Evolutionary conservation across 2,797 vertebrate species (phyloP).

Genomic region (Microctenopoma stevenorrisi): DNA sequence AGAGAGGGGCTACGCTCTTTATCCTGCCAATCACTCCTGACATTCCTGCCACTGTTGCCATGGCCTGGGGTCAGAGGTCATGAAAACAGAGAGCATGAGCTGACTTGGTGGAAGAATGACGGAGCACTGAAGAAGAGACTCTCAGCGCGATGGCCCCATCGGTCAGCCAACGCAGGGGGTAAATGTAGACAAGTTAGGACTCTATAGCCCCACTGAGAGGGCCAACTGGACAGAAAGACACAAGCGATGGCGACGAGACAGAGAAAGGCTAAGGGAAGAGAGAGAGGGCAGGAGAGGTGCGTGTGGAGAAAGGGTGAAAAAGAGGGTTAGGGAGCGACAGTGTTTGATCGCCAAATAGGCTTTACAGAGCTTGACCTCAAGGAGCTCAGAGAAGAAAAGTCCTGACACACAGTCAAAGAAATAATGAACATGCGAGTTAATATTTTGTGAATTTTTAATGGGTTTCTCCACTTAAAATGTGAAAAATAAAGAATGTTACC

Average conservation of each 20-base stretch:
- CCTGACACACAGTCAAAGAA: conserved; percentile 36
- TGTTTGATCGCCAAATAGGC: conserved; percentile 94
- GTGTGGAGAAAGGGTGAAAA: conserved; percentile 41
- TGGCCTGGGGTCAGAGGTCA: conserved; percentile 97
- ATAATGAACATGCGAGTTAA: conserved; percentile 63
- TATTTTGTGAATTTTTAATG: conserved; percentile 41
- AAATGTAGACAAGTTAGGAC: conserved; percentile 98
- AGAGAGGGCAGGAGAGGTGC: conserved; percentile 62
- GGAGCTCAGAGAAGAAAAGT: conserved; percentile 86
- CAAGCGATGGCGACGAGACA: conserved; percentile 36
- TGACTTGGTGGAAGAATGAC: conserved; percentile 95
- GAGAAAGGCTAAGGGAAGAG: conserved; percentile 40
- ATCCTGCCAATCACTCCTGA: conserved; percentile 99
- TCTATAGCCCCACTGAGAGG: conserved; percentile 91
- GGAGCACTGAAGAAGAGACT: conserved; percentile 86
- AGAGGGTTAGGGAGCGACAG: conserved; percentile 60
- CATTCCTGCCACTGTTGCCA: conserved; percentile 99
- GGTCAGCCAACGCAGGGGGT: conserved; percentile 89
- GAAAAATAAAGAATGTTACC: not conserved
- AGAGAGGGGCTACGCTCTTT: conserved; percentile 88
- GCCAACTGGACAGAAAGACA: conserved; percentile 78
- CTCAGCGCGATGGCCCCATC: conserved; percentile 56
- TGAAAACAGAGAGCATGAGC: conserved; percentile 96
- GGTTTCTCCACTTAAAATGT: conserved; percentile 5
- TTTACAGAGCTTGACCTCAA: conserved; percentile 92